Percentiles rank a stretch among this genome's conserved stretches.
phyloP scores from a whole-genome alignment of 2,888 invertebrate species.

The Prosopocoilus inquinatus region DNA sequence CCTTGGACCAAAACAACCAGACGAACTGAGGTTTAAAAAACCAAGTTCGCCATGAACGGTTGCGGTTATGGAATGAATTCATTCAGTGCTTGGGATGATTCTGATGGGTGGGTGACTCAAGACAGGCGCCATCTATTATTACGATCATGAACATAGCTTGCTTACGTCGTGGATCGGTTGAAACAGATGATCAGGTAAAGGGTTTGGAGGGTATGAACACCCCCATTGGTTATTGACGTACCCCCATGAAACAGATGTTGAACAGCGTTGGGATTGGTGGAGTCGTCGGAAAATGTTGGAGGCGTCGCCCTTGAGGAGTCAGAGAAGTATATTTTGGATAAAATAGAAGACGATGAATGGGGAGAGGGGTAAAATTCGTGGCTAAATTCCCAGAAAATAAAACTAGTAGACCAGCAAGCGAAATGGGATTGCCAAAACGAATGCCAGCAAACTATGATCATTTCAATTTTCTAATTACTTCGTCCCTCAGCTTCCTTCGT shows the following conservation, averaged over 20 bases:
- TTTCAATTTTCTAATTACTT: too few relatives aligned
- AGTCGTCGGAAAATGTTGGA: constrained; percentile 29
- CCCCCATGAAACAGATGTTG: constrained; percentile 31
- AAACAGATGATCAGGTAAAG: constrained; percentile 49
- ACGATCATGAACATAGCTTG: constrained; percentile 53
- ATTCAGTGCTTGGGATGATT: constrained; percentile 46
- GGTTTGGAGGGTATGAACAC: constrained; percentile 28
- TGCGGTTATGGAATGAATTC: constrained; percentile 35
- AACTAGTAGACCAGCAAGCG: too few relatives aligned
- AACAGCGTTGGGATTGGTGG: constrained; percentile 28
- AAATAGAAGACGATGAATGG: constrained; percentile 38
- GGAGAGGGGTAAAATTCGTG: constrained; percentile 39
- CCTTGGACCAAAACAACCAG: constrained; percentile 51
- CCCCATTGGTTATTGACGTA: constrained; percentile 30
- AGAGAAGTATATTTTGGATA: constrained; percentile 33
- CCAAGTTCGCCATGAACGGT: constrained; percentile 14
- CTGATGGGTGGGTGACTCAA: constrained; percentile 53
- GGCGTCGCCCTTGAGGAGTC: constrained; percentile 33
- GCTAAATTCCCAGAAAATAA: constrained; percentile 36
- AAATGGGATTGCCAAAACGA: too few relatives aligned
- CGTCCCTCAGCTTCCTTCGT: too few relatives aligned
- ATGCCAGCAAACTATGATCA: too few relatives aligned
- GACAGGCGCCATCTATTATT: constrained; percentile 56
- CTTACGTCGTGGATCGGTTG: constrained; percentile 54
- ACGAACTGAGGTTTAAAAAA: constrained; percentile 32